A percentile compares a stretch with the other conserved stretches of the same genome.
Conservation (phyloP, 2,113 vertebrate genomes). For the Platichthys stellatus region DNA sequence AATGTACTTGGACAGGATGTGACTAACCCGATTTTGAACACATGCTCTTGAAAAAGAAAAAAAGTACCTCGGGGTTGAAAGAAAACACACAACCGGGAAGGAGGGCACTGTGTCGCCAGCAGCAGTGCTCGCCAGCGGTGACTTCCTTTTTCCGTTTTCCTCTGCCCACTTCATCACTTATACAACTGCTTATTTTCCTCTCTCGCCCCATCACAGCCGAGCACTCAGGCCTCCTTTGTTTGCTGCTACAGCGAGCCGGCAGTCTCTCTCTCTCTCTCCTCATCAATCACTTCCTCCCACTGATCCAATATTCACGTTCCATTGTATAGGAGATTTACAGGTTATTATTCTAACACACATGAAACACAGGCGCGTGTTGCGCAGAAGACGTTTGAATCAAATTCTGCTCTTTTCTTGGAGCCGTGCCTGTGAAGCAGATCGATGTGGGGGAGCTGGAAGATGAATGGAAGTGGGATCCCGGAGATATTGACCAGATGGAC, state of each 20-base stretch:
- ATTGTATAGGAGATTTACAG: neutral
- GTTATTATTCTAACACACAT: neutral
- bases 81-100: slow-evolving; percentile 64
- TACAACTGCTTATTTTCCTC: slow-evolving; percentile 67
- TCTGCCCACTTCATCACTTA: slow-evolving; percentile 71
- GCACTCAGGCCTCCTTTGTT: slow-evolving; percentile 53
- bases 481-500: slow-evolving; percentile 35
- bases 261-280: slow-evolving; percentile 2
- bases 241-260: neutral
- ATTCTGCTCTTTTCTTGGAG: neutral
- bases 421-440: neutral
- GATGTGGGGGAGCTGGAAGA: slow-evolving; percentile 6
- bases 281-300: slow-evolving; percentile 25
- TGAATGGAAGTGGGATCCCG: slow-evolving; percentile 26
- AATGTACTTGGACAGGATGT: slow-evolving; percentile 58
- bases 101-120: slow-evolving; percentile 72
- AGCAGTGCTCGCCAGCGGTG: slow-evolving; percentile 48
- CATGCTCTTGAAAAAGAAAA: slow-evolving; percentile 12
- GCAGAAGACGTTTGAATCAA: neutral
- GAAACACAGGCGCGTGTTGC: neutral
- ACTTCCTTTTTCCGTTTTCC: slow-evolving; percentile 77
- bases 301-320: slow-evolving; percentile 1
- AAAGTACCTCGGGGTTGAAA: slow-evolving; percentile 31
- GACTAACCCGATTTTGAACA: slow-evolving; percentile 62
- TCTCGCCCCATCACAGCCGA: slow-evolving; percentile 45